These are phyloP conservation scores for Andrena dorsata DNA, from an alignment of 2,888 invertebrate species.

Conservation along the genomic window DNA sequence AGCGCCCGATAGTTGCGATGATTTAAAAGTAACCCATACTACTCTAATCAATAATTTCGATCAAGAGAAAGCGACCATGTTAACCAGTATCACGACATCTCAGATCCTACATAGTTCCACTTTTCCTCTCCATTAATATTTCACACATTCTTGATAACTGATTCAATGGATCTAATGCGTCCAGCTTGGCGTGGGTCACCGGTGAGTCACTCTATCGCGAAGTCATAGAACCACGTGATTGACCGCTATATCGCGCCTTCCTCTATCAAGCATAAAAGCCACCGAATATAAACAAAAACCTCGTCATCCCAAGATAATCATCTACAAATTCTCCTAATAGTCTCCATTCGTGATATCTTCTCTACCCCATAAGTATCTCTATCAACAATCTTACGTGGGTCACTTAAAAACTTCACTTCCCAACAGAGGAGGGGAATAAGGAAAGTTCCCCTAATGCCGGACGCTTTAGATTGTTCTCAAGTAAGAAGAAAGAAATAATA, in stretches of 20 bases:
- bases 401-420: neutral
- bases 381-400: neutral
- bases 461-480: no score
- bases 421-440: neutral
- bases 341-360: neutral
- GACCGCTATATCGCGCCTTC: conserved; percentile 2
- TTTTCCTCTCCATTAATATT: neutral
- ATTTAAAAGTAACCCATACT: no score
- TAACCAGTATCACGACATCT: no score
- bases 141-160: conserved; percentile 1
- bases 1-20: no score
- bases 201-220: conserved; percentile 13
- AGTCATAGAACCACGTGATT: conserved; percentile 20
- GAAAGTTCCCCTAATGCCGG: neutral
- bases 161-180: conserved; percentile 6
- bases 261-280: conserved; percentile 2
- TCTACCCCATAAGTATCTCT: neutral
- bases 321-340: neutral
- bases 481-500: no score
- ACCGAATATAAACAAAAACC: conserved; percentile 1
- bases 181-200: neutral
- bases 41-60: no score
- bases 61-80: no score
- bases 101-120: neutral
- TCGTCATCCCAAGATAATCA: neutral